Base-by-base conservation (phyloP, 2,113 vertebrate genomes). In the Semnopithecus entellus region DNA sequence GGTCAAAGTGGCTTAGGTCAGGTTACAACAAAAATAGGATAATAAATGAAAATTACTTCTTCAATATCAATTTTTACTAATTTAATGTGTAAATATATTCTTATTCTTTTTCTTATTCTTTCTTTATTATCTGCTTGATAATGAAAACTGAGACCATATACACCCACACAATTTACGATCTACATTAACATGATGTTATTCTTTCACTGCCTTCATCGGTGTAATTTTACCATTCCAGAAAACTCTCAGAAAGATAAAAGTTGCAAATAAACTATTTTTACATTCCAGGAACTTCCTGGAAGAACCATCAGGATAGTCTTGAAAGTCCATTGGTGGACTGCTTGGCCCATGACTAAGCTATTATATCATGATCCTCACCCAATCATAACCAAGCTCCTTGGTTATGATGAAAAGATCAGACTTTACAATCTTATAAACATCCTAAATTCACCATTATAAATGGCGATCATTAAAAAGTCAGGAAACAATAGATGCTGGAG, bases 11-110 rank as follows among this genome's bases (percentile, higher is more conserved):
- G 17, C 22, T 82, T 75, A 85, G 12, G 43, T 64, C 52, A 73
- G 66, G n/a, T 82, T 95, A 81, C 10, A 91, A 55, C 27, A 87
- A 92, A 92, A 27, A 88, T 64, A 70, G n/a, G 30, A 95, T 48
- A 95, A 90, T 85, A 59, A 85, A 82, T 78, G 48, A 38, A 90
- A 85, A 57, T 57, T 30, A 88, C 73, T 30, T 79, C 35, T 40
- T 87, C 50, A 86, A 7, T 72, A 52, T 72, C 64, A 35, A 72
- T 50, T 87, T 43, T 94, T 83, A 76, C 79, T 87, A 95, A 72
- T 72, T 79, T 50, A 73, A 50, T 64, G 9, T 52, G 30, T 70
- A 78, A 48, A 43, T 52, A 64, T 78, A 2, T 91, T 91, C 80
- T 35, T 50, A 88, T 81, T 64, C 9, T 5, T 76, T 59, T 94